phyloP scores from a whole-genome alignment of 1,140 invertebrate species.

The Pseudomyrmex flavicornis region DNA sequence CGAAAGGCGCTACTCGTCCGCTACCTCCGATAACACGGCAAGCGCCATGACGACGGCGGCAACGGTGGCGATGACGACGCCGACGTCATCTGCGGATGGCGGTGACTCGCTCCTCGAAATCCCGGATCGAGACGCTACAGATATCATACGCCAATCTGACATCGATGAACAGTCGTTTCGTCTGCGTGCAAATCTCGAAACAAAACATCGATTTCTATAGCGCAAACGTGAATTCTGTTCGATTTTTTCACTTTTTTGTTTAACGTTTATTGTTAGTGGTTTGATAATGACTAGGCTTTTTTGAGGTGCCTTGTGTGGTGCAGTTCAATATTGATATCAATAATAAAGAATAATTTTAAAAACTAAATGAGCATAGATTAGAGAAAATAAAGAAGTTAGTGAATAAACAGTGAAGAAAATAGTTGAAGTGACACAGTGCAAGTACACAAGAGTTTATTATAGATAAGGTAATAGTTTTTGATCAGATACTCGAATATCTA shows the following conservation, averaged over 20 bases:
- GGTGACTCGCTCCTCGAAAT: conserved; percentile 45
- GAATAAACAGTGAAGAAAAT: conserved; percentile 3
- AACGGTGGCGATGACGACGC: conserved; percentile 53
- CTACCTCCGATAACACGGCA: conserved; percentile 58
- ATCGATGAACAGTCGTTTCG: conserved; percentile 46
- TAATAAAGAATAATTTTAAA: not conserved
- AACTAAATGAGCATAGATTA: conserved; percentile 3
- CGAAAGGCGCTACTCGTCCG: conserved; percentile 65
- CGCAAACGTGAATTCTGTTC: not conserved
- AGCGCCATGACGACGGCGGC: conserved; percentile 46
- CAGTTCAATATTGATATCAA: not conserved
- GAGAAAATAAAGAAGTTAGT: conserved; percentile 18
- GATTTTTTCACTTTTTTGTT: too few relatives aligned
- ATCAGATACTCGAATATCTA: too few relatives aligned
- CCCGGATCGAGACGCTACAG: conserved; percentile 39
- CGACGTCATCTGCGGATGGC: conserved; percentile 60
- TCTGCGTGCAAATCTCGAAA: conserved; percentile 21
- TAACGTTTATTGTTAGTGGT: too few relatives aligned
- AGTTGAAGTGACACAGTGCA: conserved; percentile 21
- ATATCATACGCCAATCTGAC: conserved; percentile 58
- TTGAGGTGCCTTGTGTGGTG: not conserved
- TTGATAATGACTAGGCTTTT: not conserved
- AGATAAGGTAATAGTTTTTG: not conserved
- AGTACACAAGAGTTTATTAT: not conserved
- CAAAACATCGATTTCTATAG: conserved; percentile 3